Evolutionary conservation across 2,888 invertebrate genomes (phyloP).

Genomic region (Trissoscelio sp.): DNA sequence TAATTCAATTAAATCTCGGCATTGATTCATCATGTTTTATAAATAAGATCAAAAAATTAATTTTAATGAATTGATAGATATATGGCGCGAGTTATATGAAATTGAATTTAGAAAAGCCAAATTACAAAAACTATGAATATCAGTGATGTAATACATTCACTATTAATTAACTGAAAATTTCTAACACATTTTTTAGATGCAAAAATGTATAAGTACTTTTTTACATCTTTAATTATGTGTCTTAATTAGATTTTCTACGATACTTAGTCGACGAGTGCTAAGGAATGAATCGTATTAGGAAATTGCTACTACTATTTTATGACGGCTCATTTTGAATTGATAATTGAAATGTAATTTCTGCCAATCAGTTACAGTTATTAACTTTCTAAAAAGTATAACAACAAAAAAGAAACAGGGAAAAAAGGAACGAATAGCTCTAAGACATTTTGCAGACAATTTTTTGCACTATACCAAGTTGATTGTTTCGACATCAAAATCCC

Average conservation of each 20-base stretch:
- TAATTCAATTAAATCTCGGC: background rate
- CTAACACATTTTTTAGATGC: background rate
- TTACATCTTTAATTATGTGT: background rate
- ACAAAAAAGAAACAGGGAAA: background rate
- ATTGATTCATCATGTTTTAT: background rate
- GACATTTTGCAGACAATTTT: slow-evolving; percentile 18
- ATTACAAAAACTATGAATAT: background rate
- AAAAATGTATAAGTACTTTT: slow-evolving; percentile 4
- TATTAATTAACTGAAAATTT: slow-evolving; percentile 12
- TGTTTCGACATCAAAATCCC: slow-evolving; percentile 20
- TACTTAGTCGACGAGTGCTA: background rate
- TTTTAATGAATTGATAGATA: background rate
- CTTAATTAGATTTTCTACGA: slow-evolving; percentile 16
- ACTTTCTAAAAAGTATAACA: slow-evolving; percentile 11
- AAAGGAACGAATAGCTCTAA: background rate
- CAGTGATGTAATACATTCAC: background rate
- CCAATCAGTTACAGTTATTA: slow-evolving; percentile 27
- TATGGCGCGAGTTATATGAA: background rate
- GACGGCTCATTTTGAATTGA: slow-evolving; percentile 1
- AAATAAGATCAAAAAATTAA: background rate
- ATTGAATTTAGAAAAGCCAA: background rate
- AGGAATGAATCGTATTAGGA: background rate
- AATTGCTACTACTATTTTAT: slow-evolving; percentile 18
- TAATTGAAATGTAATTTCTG: slow-evolving; percentile 7
- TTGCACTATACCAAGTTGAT: background rate